phyloP scores from a whole-genome alignment of 2,113 vertebrate genomes.

The Stegastes partitus region DNA sequence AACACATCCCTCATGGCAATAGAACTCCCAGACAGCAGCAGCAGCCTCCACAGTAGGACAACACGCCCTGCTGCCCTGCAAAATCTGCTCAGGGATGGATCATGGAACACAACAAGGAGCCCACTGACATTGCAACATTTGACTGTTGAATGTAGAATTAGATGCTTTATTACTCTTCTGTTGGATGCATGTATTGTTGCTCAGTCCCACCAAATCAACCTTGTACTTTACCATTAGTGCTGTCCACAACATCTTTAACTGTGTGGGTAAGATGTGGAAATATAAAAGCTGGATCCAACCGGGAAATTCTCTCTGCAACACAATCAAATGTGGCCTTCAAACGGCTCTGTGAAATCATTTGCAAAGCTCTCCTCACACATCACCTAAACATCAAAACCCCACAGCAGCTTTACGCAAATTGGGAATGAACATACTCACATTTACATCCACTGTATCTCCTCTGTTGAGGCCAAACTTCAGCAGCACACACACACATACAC shows the following conservation, averaged over 20 bases:
- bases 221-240: neutral
- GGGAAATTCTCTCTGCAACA: neutral
- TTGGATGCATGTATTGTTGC: neutral
- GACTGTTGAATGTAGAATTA: neutral
- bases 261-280: neutral
- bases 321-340: conserved; percentile 43
- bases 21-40: too few relatives aligned
- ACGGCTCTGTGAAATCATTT: neutral
- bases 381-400: conserved; percentile 4
- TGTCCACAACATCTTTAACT: neutral
- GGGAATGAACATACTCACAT: neutral
- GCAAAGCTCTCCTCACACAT: conserved; percentile 15
- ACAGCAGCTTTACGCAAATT: neutral
- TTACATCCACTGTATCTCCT: neutral
- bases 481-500: too few relatives aligned
- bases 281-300: neutral
- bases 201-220: conserved; percentile 4
- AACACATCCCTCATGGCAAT: too few relatives aligned
- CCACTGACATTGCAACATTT: neutral
- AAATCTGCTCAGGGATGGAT: too few relatives aligned
- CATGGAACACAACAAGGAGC: too few relatives aligned
- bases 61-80: too few relatives aligned
- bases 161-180: neutral
- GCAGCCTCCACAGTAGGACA: too few relatives aligned
- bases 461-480: neutral